These are phyloP conservation scores for Drosophila seclusa DNA, from an alignment of 2,888 invertebrate genomes.

Conservation along the genomic window DNA sequence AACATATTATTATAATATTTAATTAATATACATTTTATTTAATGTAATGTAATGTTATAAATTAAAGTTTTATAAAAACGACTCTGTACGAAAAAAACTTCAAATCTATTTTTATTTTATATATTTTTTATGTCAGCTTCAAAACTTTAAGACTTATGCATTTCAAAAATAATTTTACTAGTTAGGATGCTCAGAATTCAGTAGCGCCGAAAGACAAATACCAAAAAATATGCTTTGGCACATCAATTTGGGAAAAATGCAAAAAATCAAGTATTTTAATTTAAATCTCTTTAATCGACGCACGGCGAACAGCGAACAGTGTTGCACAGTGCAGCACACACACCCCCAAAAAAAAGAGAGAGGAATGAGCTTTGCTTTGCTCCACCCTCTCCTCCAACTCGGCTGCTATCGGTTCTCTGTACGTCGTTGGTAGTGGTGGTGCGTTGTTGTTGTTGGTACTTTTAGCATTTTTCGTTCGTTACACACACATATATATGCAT, in stretches of 20 bases:
- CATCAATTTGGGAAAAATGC: neutral
- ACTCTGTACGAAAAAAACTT: too few relatives aligned
- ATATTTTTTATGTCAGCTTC: neutral
- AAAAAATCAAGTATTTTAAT: constrained; percentile 42
- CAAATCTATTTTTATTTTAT: too few relatives aligned
- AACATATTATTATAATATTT: neutral
- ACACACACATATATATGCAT: neutral
- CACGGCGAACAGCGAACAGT: neutral
- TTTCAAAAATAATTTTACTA: neutral
- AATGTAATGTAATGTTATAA: too few relatives aligned
- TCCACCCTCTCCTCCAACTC: constrained; percentile 36
- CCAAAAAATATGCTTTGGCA: neutral
- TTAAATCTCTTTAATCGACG: constrained; percentile 59
- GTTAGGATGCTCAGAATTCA: neutral
- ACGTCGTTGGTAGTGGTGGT: constrained; percentile 37
- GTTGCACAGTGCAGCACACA: constrained; percentile 9
- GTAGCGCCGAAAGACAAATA: neutral
- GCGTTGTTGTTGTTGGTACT: constrained; percentile 32
- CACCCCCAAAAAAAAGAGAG: constrained; percentile 21
- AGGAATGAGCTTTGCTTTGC: constrained; percentile 16
- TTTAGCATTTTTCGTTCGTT: constrained; percentile 17
- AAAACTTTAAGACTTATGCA: neutral
- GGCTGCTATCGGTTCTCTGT: constrained; percentile 31
- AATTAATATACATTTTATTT: too few relatives aligned
- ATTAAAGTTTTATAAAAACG: too few relatives aligned